A percentile compares a stretch with the other conserved stretches of the same genome.
These are phyloP conservation scores for Petromus typicus DNA, from an alignment of 2,113 vertebrate species.

Conservation along the genomic window DNA sequence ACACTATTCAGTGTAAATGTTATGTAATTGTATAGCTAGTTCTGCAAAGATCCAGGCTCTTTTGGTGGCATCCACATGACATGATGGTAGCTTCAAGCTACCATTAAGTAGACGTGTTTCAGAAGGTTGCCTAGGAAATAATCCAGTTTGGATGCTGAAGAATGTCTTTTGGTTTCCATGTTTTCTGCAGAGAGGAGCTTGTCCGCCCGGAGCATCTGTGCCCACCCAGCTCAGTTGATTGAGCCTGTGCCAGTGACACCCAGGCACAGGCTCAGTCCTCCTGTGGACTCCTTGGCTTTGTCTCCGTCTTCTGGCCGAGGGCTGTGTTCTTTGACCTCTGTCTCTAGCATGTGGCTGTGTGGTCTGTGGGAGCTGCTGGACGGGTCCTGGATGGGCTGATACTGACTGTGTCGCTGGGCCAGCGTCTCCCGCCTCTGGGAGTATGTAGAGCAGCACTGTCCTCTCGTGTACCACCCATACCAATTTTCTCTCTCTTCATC, in stretches of 20 bases:
- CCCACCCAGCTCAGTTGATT: slow-evolving; percentile 61
- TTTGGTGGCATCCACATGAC: not conserved
- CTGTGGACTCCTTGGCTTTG: not conserved
- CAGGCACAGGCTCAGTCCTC: slow-evolving; percentile 36
- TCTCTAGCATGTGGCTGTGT: not conserved
- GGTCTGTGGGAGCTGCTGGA: not conserved
- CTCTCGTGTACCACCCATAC: not conserved
- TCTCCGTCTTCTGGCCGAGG: not conserved
- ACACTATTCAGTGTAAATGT: not conserved
- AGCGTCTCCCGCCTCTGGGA: not conserved
- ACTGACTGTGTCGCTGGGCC: not conserved
- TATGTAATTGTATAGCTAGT: slow-evolving; percentile 8
- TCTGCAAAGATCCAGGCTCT: not conserved
- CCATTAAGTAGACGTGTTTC: not conserved
- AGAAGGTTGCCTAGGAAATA: slow-evolving; percentile 41
- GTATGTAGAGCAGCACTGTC: not conserved
- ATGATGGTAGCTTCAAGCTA: not conserved
- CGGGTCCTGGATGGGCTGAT: not conserved
- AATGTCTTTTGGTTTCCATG: not conserved
- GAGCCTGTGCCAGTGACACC: not conserved
- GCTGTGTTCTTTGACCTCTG: not conserved
- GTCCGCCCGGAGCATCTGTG: slow-evolving; percentile 21
- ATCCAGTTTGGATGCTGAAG: not conserved
- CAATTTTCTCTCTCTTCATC: not conserved
- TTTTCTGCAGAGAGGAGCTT: slow-evolving; percentile 6